Evolutionary conservation across 2,888 invertebrate species (phyloP).

Genomic region (Nineta flava): DNA sequence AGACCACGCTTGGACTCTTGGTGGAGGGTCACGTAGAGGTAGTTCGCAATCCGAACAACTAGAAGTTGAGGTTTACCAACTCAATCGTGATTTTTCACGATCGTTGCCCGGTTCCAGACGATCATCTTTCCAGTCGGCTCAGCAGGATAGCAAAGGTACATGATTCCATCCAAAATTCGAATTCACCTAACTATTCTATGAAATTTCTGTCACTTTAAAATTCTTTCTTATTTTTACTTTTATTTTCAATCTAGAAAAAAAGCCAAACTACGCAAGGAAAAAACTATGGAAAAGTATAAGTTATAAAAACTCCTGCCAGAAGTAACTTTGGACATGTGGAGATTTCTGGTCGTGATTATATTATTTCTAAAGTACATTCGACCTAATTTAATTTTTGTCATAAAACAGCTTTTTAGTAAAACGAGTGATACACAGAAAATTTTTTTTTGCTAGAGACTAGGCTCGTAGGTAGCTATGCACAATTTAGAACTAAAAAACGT

Average conservation of each 20-base stretch:
- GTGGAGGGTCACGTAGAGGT: conserved; percentile 59
- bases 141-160: conserved; percentile 5
- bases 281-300: no score
- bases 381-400: no score
- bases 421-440: no score
- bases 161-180: background rate
- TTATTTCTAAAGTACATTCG: no score
- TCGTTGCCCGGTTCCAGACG: conserved; percentile 72
- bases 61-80: conserved; percentile 70
- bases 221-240: background rate
- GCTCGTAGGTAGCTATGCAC: no score
- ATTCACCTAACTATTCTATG: background rate
- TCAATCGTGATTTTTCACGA: conserved; percentile 72
- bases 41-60: conserved; percentile 82
- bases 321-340: no score
- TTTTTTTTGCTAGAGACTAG: no score
- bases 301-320: no score
- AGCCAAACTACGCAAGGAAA: background rate
- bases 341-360: no score
- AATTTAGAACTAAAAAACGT: no score
- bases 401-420: no score
- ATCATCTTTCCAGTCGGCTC: conserved; percentile 60
- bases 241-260: background rate
- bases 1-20: conserved; percentile 58
- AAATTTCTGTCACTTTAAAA: background rate